Percentiles rank a stretch among this genome's conserved stretches.
These are phyloP conservation scores for Drosophila neonasuta DNA, from an alignment of 2,888 invertebrate genomes.

Conservation along the genomic window DNA sequence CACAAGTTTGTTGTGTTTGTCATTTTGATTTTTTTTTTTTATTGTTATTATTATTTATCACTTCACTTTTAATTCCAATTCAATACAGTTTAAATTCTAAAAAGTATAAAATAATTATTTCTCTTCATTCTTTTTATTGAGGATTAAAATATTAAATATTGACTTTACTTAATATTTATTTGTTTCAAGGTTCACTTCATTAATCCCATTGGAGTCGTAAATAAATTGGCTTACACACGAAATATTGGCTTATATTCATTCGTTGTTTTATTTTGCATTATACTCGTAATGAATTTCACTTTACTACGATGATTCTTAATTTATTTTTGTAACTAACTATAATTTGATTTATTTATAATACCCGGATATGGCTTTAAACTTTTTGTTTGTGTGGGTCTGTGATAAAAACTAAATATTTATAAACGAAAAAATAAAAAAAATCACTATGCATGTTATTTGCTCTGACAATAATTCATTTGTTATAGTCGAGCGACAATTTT, in stretches of 20 bases:
- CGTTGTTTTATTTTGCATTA: not conserved
- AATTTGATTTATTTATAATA: not conserved
- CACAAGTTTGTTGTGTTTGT: constrained; percentile 22
- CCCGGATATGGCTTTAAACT: not conserved
- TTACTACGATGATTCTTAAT: too few species aligned
- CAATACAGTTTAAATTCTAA: not conserved
- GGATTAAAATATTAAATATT: too few species aligned
- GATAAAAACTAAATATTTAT: not conserved
- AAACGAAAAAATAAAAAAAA: not conserved
- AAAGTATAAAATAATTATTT: not conserved
- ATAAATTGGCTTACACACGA: not conserved
- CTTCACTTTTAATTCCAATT: constrained; percentile 1
- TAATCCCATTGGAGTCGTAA: too few species aligned
- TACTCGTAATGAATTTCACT: not conserved
- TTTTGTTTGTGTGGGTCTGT: not conserved
- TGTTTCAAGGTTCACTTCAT: too few species aligned
- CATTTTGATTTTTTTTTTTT: constrained; percentile 17
- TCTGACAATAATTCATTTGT: constrained; percentile 1
- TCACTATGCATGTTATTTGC: not conserved
- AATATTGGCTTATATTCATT: not conserved
- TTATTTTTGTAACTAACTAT: not conserved
- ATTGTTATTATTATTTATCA: not conserved
- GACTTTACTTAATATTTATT: too few species aligned
- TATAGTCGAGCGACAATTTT: not conserved
- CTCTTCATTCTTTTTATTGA: too few species aligned